Conservation (phyloP, 2,797 vertebrate species). For the Rachycentron canadum region DNA sequence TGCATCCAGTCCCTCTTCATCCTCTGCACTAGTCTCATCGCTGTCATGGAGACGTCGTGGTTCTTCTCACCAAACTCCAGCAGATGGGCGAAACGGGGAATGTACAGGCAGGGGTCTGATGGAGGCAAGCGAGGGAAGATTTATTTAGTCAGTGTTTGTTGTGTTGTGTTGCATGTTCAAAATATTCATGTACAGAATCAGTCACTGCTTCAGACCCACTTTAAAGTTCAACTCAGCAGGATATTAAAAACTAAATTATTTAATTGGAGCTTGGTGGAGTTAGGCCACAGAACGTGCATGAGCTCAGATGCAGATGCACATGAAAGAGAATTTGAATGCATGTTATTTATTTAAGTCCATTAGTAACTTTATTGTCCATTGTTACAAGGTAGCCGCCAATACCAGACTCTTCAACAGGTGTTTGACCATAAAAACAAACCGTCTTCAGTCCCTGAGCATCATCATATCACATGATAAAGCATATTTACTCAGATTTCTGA, state of each 20-base stretch:
- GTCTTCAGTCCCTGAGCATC: too few species aligned
- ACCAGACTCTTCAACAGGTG: not conserved
- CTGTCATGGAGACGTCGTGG: conserved; percentile 97
- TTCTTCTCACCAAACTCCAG: conserved; percentile 98
- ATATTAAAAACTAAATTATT: not conserved
- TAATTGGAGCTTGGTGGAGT: not conserved
- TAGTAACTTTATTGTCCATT: not conserved
- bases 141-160: not conserved
- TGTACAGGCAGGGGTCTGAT: conserved; percentile 95
- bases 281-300: not conserved
- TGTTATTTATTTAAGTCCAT: not conserved
- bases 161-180: not conserved
- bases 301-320: too few species aligned
- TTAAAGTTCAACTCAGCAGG: not conserved
- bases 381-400: not conserved
- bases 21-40: conserved; percentile 93
- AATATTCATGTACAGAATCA: not conserved
- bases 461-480: too few species aligned
- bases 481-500: too few species aligned
- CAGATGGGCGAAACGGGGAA: conserved; percentile 96
- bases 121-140: not conserved
- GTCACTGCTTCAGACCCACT: not conserved
- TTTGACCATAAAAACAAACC: not conserved
- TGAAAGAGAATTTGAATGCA: not conserved
- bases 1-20: conserved; percentile 99